Conservation (phyloP, 2,888 invertebrate species). For the Erynnis tages region DNA sequence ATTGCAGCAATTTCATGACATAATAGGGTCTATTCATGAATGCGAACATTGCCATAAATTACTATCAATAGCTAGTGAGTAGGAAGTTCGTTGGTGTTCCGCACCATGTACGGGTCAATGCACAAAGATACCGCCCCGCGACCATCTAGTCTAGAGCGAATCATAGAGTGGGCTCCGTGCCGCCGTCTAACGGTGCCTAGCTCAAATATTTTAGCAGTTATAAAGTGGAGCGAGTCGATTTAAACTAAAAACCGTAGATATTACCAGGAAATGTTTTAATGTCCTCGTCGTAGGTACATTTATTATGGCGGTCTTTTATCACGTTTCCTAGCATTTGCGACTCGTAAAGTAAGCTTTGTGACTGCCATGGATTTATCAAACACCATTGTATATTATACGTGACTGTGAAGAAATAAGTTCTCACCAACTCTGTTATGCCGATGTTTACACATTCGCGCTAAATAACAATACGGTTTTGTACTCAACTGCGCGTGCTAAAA, state of each 20-base stretch:
- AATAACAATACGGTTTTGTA: slow-evolving; percentile 63
- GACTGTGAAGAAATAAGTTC: slow-evolving; percentile 7
- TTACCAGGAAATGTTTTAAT: slow-evolving; percentile 5
- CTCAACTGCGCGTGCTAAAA: slow-evolving; percentile 70
- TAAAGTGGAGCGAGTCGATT: slow-evolving; percentile 1
- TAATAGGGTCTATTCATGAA: slow-evolving; percentile 27
- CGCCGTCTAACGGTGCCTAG: slow-evolving; percentile 57
- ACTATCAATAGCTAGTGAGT: slow-evolving; percentile 46
- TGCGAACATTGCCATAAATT: slow-evolving; percentile 27
- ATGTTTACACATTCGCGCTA: slow-evolving; percentile 60
- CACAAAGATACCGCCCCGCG: slow-evolving; percentile 66
- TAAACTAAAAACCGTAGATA: neutral
- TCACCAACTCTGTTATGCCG: slow-evolving; percentile 26
- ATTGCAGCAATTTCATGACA: slow-evolving; percentile 25
- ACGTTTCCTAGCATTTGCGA: slow-evolving; percentile 6
- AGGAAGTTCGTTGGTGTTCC: slow-evolving; percentile 58
- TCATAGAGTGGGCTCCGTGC: slow-evolving; percentile 35
- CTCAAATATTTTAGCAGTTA: slow-evolving; percentile 58
- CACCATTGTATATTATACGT: neutral
- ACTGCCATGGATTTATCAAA: slow-evolving; percentile 2
- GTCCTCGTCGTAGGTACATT: neutral
- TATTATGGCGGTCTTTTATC: neutral
- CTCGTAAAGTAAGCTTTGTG: neutral
- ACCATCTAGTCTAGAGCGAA: slow-evolving; percentile 43
- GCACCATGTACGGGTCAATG: slow-evolving; percentile 71